A percentile compares a stretch with the other conserved stretches of the same genome.
Conservation (phyloP, 2,113 vertebrate genomes). For the Penelope pileata region DNA sequence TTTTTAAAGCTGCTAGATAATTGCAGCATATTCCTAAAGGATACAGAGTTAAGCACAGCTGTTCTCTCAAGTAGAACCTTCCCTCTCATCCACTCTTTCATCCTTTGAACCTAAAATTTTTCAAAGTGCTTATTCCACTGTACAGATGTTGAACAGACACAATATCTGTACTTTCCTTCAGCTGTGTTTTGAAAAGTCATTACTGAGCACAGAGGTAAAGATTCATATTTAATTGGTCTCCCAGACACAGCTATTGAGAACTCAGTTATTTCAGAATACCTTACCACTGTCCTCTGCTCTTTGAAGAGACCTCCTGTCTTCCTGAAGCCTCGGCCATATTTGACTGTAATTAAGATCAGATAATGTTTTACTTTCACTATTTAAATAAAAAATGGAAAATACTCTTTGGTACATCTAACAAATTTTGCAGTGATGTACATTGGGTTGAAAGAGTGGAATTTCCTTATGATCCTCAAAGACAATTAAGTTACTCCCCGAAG, state of each 20-base stretch:
- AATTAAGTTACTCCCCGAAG: constrained; percentile 45
- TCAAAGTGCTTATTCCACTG: constrained; percentile 4
- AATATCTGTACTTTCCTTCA: neutral
- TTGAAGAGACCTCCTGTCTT: constrained; percentile 25
- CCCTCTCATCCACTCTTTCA: constrained; percentile 58
- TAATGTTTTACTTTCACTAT: constrained; percentile 12
- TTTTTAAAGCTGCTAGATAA: constrained; percentile 11
- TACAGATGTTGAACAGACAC: neutral
- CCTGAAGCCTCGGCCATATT: neutral
- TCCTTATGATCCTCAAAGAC: constrained; percentile 41
- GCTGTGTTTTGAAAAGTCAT: constrained; percentile 41
- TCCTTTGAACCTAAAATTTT: constrained; percentile 47
- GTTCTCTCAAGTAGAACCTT: constrained; percentile 43
- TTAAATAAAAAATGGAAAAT: constrained; percentile 17
- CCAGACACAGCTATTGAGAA: constrained; percentile 44
- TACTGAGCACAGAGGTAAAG: constrained; percentile 60
- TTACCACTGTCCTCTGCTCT: neutral
- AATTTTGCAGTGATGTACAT: neutral
- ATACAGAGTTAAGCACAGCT: neutral
- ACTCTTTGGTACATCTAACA: neutral
- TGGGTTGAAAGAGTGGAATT: constrained; percentile 6
- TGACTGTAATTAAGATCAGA: constrained; percentile 22
- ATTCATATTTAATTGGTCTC: constrained; percentile 67
- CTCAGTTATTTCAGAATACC: constrained; percentile 48
- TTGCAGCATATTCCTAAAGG: neutral